A percentile compares a stretch with the other conserved stretches of the same genome.
phyloP scores from a whole-genome alignment of 2,888 invertebrate species.

The Synanthedon tipuliformis region DNA sequence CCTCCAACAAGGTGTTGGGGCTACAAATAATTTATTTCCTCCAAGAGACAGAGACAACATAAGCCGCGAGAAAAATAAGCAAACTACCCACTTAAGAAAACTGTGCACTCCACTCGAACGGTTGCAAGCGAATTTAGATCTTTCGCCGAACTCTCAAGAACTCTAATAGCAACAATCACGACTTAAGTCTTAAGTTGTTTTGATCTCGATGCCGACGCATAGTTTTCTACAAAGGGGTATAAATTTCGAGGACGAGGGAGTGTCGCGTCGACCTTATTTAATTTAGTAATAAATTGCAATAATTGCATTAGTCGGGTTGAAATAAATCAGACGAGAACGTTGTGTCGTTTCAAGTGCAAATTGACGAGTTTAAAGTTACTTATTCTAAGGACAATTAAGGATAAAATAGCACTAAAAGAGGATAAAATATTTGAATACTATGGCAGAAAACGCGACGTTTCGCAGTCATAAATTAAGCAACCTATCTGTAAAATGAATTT shows the following conservation, averaged over 20 bases:
- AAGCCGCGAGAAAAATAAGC: conserved; percentile 63
- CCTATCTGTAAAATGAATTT: too few relatives aligned
- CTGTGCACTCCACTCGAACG: conserved; percentile 24
- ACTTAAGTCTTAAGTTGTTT: conserved; percentile 26
- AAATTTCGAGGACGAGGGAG: conserved; percentile 41
- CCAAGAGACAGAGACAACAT: conserved; percentile 56
- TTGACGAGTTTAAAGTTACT: too few relatives aligned
- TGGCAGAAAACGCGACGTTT: too few relatives aligned
- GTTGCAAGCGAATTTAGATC: conserved; percentile 30
- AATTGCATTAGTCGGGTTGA: conserved; percentile 56
- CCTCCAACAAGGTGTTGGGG: conserved; percentile 59
- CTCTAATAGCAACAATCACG: conserved; percentile 39
- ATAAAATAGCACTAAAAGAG: too few relatives aligned
- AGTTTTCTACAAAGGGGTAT: conserved; percentile 53
- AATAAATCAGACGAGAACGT: conserved; percentile 43
- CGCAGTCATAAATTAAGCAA: too few relatives aligned
- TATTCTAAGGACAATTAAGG: too few relatives aligned
- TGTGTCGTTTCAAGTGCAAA: conserved; percentile 4
- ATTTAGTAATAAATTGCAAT: conserved; percentile 68
- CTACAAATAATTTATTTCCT: conserved; percentile 63
- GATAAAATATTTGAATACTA: too few relatives aligned
- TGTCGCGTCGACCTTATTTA: conserved; percentile 58
- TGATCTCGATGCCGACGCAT: conserved; percentile 23
- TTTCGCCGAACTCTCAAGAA: conserved; percentile 27
- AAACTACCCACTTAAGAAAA: conserved; percentile 61